Percentiles rank a stretch among this genome's conserved stretches.
Evolutionary conservation across 2,888 invertebrate species (phyloP).

Genomic region (Chrysolina americana): DNA sequence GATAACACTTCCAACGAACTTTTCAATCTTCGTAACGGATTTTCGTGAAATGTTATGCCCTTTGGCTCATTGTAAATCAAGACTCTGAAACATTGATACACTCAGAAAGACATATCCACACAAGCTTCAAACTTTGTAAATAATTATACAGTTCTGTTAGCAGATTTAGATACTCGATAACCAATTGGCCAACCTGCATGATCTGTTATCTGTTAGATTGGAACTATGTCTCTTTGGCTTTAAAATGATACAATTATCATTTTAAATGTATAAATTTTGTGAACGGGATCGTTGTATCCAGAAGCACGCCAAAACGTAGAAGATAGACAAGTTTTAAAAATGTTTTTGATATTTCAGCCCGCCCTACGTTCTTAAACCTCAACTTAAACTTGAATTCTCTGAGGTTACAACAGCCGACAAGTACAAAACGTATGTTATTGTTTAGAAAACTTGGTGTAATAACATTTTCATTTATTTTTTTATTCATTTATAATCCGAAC

Average conservation of each 20-base stretch:
- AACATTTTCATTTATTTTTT: slow-evolving; percentile 40
- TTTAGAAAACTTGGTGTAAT: slow-evolving; percentile 50
- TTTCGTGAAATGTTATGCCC: background rate
- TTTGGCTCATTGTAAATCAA: background rate
- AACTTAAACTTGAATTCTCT: slow-evolving; percentile 94
- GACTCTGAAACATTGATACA: too few relatives aligned
- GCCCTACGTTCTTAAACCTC: slow-evolving; percentile 98
- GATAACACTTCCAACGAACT: too few relatives aligned
- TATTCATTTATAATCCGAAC: slow-evolving; percentile 31
- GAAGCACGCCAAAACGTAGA: slow-evolving; percentile 41
- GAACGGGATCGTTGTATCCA: slow-evolving; percentile 30
- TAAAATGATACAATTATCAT: slow-evolving; percentile 60
- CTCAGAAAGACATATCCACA: background rate
- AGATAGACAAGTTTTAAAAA: slow-evolving; percentile 3
- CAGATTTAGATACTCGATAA: slow-evolving; percentile 31
- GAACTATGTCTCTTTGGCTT: slow-evolving; percentile 68
- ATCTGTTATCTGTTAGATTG: slow-evolving; percentile 62
- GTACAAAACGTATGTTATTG: slow-evolving; percentile 85
- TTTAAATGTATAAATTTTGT: slow-evolving; percentile 51
- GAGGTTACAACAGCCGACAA: slow-evolving; percentile 86
- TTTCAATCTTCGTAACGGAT: too few relatives aligned
- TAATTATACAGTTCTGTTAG: background rate
- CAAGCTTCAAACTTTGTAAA: slow-evolving; percentile 9
- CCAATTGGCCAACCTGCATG: slow-evolving; percentile 64
- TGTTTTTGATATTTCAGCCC: slow-evolving; percentile 83